Evolutionary conservation across 1,140 invertebrate species (phyloP).

Genomic region (Cyclina sinensis): DNA sequence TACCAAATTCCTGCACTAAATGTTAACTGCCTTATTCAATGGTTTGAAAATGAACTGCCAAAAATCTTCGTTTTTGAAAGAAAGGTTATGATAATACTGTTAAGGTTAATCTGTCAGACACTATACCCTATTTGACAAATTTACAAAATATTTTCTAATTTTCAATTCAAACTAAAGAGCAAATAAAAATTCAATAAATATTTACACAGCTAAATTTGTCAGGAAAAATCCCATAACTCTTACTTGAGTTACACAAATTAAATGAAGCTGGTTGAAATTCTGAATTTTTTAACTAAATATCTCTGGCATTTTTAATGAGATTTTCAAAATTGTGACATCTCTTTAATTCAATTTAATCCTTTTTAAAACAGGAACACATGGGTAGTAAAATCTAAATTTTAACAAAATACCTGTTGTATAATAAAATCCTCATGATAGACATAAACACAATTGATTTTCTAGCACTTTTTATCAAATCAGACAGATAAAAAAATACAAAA

Average conservation of each 20-base stretch:
- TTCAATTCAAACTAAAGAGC: constrained; percentile 27
- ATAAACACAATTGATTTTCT: neutral
- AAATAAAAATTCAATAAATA: constrained; percentile 52
- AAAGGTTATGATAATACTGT: neutral
- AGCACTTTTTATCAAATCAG: neutral
- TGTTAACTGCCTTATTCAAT: neutral
- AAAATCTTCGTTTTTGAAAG: too few relatives aligned
- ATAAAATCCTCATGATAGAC: neutral
- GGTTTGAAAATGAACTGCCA: neutral
- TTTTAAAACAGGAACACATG: too few relatives aligned
- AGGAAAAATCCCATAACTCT: neutral
- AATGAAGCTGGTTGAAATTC: neutral
- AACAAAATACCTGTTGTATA: neutral
- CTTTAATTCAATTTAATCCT: too few relatives aligned
- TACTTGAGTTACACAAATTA: neutral
- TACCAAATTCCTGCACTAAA: constrained; percentile 11
- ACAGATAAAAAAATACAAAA: neutral
- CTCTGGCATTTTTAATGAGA: neutral
- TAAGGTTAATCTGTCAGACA: neutral
- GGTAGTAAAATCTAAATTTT: neutral
- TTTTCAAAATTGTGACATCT: neutral
- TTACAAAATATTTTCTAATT: constrained; percentile 10
- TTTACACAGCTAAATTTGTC: constrained; percentile 6
- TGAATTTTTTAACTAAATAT: constrained; percentile 4
- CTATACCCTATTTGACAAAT: constrained; percentile 5